Percentiles rank a stretch among this genome's conserved stretches.
Conservation (phyloP, 37 sponge, comb jelly and placozoan genomes). For the Spongilla lacustris region DNA sequence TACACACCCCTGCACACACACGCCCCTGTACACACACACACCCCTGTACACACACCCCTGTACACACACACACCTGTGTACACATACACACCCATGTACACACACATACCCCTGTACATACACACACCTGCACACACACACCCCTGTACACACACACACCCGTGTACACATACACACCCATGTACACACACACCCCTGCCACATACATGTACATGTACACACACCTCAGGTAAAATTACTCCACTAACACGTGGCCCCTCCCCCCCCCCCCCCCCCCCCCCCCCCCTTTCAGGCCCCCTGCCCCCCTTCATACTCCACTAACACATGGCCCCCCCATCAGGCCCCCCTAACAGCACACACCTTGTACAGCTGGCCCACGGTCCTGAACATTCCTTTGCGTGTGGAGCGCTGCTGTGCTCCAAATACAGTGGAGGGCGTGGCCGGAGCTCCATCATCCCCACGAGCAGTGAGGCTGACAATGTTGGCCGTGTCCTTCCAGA, state of each 20-base stretch:
- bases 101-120: background rate
- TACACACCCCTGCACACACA: too few species aligned
- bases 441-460: slow-evolving; percentile 26
- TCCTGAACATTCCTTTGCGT: slow-evolving; percentile 99
- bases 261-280: too few species aligned
- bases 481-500: slow-evolving; percentile 97
- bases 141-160: background rate
- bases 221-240: background rate
- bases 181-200: background rate
- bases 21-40: too few species aligned
- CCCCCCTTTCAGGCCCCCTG: too few species aligned
- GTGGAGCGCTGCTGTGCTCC: slow-evolving; percentile 49
- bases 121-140: background rate
- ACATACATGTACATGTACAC: background rate
- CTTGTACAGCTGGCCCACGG: slow-evolving; percentile 99
- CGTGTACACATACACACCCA: background rate
- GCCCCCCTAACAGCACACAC: slow-evolving; percentile 21
- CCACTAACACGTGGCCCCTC: too few species aligned
- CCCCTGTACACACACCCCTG: too few species aligned
- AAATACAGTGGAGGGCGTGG: background rate
- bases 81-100: slow-evolving; percentile 1
- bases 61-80: too few species aligned
- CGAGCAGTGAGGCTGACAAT: slow-evolving; percentile 78
- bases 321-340: too few species aligned
- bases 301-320: too few species aligned